Percentiles rank a stretch among this genome's conserved stretches.
Evolutionary conservation across 92 coral and sea anemone species (phyloP).

Genomic region (Palythoa grandis): DNA sequence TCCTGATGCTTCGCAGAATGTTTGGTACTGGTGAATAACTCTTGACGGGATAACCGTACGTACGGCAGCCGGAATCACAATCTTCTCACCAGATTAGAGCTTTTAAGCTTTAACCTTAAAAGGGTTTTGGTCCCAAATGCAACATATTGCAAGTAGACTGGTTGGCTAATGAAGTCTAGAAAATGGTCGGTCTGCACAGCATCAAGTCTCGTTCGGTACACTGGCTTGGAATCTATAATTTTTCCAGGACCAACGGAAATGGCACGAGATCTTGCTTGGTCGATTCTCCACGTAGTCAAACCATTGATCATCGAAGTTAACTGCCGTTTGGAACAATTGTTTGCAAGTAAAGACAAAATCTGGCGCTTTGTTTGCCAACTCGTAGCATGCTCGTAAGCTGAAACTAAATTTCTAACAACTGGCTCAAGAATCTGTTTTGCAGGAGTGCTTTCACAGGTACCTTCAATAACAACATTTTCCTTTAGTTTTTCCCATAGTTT

Average conservation of each 20-base stretch:
- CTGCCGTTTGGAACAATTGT: background rate
- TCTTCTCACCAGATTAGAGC: conserved; percentile 55
- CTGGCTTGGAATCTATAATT: conserved; percentile 34
- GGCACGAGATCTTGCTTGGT: conserved; percentile 63
- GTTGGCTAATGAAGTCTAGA: conserved; percentile 48
- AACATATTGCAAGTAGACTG: conserved; percentile 37
- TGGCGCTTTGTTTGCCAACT: conserved; percentile 60
- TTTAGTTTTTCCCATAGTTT: conserved; percentile 43
- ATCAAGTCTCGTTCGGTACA: conserved; percentile 21
- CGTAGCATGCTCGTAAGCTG: conserved; percentile 36
- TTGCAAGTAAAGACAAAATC: conserved; percentile 53
- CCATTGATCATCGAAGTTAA: conserved; percentile 45
- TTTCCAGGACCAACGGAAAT: conserved; percentile 47
- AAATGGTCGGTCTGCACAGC: conserved; percentile 49
- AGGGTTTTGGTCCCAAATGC: conserved; percentile 48
- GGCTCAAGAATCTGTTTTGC: background rate
- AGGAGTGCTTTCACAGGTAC: background rate
- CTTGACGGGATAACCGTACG: conserved; percentile 48
- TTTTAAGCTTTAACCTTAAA: too few species aligned
- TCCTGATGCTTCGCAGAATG: conserved; percentile 43
- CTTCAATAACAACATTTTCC: conserved; percentile 13
- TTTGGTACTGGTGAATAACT: conserved; percentile 50
- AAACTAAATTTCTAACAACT: background rate
- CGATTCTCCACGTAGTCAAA: conserved; percentile 61
- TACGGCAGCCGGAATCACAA: conserved; percentile 46